phyloP scores from a whole-genome alignment of 1,140 invertebrate genomes.

The Reticulitermes speratus region DNA sequence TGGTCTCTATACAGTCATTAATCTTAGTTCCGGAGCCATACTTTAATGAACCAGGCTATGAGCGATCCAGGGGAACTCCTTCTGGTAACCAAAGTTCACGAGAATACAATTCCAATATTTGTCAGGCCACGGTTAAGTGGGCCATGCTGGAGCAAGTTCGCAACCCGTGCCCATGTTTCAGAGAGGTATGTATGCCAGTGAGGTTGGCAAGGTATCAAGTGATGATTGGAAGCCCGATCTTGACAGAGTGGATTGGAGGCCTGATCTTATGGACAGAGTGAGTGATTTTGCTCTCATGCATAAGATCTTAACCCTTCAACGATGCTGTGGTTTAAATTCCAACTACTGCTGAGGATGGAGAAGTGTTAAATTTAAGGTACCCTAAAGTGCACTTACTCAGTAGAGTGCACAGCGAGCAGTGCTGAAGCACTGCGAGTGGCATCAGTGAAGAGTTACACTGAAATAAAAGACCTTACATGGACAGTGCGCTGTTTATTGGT shows the following conservation, averaged over 20 bases:
- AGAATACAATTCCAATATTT: slow-evolving; percentile 95
- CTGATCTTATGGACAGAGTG: not conserved
- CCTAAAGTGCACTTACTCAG: too few species aligned
- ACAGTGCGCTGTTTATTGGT: too few species aligned
- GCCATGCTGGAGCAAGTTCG: slow-evolving; percentile 92
- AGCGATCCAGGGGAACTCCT: slow-evolving; percentile 85
- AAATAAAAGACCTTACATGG: too few species aligned
- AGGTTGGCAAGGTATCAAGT: not conserved
- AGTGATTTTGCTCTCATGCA: too few species aligned
- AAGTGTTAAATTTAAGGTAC: too few species aligned
- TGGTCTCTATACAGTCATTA: slow-evolving; percentile 94
- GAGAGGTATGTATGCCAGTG: slow-evolving; percentile 62
- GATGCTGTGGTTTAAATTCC: too few species aligned
- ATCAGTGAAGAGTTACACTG: too few species aligned
- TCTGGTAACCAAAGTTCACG: slow-evolving; percentile 83
- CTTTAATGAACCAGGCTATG: slow-evolving; percentile 98
- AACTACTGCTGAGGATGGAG: too few species aligned
- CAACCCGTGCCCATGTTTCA: slow-evolving; percentile 91
- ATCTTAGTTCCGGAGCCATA: slow-evolving; percentile 96
- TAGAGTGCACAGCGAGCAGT: too few species aligned
- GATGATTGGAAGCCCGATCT: not conserved
- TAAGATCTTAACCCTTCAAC: too few species aligned
- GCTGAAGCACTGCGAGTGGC: too few species aligned
- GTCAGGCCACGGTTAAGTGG: slow-evolving; percentile 93
- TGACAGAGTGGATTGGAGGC: not conserved